A percentile compares a stretch with the other conserved stretches of the same genome.
phyloP scores from a whole-genome alignment of 2,797 vertebrate species.

The Dicrostonyx torquatus region DNA sequence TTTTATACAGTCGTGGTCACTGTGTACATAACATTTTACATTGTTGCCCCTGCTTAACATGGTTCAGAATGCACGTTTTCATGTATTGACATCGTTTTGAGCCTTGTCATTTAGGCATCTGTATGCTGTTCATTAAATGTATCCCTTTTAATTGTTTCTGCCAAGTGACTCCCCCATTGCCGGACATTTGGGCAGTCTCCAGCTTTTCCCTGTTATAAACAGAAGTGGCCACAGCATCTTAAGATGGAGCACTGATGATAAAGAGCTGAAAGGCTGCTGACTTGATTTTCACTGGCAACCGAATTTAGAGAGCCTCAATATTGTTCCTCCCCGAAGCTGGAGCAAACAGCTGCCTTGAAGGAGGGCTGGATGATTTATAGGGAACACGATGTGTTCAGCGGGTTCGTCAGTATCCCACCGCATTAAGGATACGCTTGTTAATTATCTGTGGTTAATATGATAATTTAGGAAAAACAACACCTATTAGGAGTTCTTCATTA shows the following conservation, averaged over 20 bases:
- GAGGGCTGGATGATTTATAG: conserved; percentile 84
- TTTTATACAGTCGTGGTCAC: conserved; percentile 16
- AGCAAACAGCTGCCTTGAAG: conserved; percentile 73
- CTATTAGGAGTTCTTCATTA: conserved; percentile 87
- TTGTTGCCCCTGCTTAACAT: background rate
- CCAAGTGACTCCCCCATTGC: background rate
- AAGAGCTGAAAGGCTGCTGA: conserved; percentile 60
- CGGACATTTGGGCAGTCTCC: conserved; percentile 43
- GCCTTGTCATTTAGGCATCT: background rate
- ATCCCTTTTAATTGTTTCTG: conserved; percentile 8
- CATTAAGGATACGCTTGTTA: conserved; percentile 87
- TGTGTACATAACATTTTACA: background rate
- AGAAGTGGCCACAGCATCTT: background rate
- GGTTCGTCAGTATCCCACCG: conserved; percentile 81
- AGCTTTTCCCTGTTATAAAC: conserved; percentile 2
- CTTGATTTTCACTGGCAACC: conserved; percentile 67
- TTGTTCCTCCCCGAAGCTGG: conserved; percentile 54
- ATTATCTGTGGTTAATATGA: conserved; percentile 88
- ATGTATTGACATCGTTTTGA: background rate
- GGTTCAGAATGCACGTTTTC: background rate
- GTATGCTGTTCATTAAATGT: background rate
- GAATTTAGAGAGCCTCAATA: conserved; percentile 53
- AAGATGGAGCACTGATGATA: background rate
- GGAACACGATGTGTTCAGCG: conserved; percentile 73
- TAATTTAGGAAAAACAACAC: conserved; percentile 87